These are phyloP conservation scores for Linepithema humile DNA, from an alignment of 1,140 invertebrate species.

Conservation along the genomic window DNA sequence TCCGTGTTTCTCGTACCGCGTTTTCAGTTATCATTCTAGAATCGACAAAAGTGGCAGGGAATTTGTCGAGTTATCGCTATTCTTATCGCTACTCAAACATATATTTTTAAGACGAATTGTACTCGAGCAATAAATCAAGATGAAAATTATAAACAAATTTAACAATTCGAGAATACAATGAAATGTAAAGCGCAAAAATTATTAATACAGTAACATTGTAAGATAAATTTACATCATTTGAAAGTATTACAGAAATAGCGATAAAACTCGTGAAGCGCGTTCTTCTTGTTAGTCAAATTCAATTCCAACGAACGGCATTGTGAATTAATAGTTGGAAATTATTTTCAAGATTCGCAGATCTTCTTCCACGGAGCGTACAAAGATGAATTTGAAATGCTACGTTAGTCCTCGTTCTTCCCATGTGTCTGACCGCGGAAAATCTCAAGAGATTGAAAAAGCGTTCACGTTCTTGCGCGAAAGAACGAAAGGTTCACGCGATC, in stretches of 20 bases:
- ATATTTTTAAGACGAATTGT: background rate
- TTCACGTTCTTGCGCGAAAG: slow-evolving; percentile 24
- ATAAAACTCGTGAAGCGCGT: background rate
- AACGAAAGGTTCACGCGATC: slow-evolving; percentile 1
- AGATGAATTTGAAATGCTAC: slow-evolving; percentile 22
- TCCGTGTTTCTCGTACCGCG: background rate
- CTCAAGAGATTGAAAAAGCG: slow-evolving; percentile 23
- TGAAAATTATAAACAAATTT: background rate
- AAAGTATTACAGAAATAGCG: background rate
- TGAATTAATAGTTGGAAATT: background rate
- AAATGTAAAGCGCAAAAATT: too few species aligned
- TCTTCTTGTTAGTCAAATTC: background rate
- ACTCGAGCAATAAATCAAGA: background rate
- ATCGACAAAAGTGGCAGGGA: background rate
- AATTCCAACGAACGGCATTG: background rate
- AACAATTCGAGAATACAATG: background rate
- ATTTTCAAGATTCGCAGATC: background rate
- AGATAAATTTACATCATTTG: background rate
- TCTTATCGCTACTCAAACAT: background rate
- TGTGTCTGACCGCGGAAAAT: slow-evolving; percentile 5
- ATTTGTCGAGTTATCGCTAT: background rate
- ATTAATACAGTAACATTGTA: too few species aligned
- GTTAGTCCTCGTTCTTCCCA: slow-evolving; percentile 59
- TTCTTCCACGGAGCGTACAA: background rate
- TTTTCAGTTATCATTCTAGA: background rate